Evolutionary conservation across 2,113 vertebrate species (phyloP).

Genomic region (Rhinoptilus africanus): DNA sequence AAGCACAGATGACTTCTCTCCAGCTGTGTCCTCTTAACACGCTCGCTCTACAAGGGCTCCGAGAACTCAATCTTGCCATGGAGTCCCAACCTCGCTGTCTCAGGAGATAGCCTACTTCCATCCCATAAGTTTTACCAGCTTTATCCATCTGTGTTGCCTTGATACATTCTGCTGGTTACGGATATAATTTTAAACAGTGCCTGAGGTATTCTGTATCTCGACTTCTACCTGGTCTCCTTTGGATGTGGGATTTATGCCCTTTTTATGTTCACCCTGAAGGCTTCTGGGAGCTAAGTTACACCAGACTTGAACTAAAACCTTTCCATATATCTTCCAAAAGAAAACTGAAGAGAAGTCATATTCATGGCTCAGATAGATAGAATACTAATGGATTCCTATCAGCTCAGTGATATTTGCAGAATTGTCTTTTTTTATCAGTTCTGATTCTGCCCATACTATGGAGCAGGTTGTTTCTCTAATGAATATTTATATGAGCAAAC

Average conservation of each 20-base stretch:
- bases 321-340: not conserved
- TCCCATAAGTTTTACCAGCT: not conserved
- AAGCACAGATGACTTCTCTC: not conserved
- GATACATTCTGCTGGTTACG: not conserved
- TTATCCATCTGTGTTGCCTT: not conserved
- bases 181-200: not conserved
- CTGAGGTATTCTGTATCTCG: accelerated
- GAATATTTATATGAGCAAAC: not conserved
- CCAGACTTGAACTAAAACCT: not conserved
- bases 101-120: not conserved
- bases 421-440: not conserved
- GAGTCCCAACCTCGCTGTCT: not conserved
- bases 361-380: not conserved
- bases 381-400: not conserved
- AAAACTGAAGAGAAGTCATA: not conserved
- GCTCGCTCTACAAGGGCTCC: not conserved
- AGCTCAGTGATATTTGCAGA: not conserved
- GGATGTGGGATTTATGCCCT: not conserved
- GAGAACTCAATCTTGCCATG: not conserved
- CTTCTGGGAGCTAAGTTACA: not conserved
- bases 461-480: not conserved
- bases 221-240: not conserved
- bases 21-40: not conserved
- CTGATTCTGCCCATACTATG: not conserved
- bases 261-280: not conserved